Conservation (phyloP, 2,888 invertebrate species). For the Phoronis australis region DNA sequence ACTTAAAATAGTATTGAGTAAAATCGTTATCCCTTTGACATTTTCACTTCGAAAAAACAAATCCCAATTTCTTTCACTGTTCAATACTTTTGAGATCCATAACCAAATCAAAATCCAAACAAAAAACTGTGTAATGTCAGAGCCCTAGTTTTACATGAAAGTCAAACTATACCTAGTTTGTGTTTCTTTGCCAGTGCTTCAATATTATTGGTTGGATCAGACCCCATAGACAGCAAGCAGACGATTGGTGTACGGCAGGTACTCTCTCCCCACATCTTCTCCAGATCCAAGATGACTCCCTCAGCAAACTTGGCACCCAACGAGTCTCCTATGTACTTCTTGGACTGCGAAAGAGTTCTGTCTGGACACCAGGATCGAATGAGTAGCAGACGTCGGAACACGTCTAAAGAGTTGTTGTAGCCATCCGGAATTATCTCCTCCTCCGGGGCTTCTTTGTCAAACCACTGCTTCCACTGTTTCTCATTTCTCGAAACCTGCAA, state of each 20-base stretch:
- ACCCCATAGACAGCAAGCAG: constrained; percentile 51
- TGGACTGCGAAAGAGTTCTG: constrained; percentile 49
- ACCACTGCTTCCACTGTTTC: constrained; percentile 53
- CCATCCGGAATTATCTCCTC: constrained; percentile 52
- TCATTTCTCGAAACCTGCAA: constrained; percentile 43
- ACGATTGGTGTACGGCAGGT: constrained; percentile 45
- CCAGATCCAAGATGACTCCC: constrained; percentile 51
- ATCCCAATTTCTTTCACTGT: too few relatives aligned
- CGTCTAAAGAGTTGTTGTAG: constrained; percentile 49
- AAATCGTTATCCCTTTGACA: too few relatives aligned
- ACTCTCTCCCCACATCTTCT: constrained; percentile 51
- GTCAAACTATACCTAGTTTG: constrained; percentile 48
- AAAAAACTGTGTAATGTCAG: too few relatives aligned
- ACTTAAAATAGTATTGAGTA: too few relatives aligned
- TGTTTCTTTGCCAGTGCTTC: constrained; percentile 51
- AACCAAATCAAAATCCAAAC: too few relatives aligned
- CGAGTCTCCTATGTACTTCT: constrained; percentile 48
- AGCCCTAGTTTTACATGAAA: too few relatives aligned
- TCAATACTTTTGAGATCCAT: too few relatives aligned
- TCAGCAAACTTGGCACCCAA: constrained; percentile 50
- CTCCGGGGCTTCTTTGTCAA: constrained; percentile 53
- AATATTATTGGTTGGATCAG: constrained; percentile 51
- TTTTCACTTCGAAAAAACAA: too few relatives aligned
- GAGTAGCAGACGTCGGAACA: constrained; percentile 50
- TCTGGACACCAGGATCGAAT: constrained; percentile 53